Evolutionary conservation across 1,140 invertebrate genomes (phyloP).

Genomic region (roundworm (Caenorhabditis elegans)): DNA sequence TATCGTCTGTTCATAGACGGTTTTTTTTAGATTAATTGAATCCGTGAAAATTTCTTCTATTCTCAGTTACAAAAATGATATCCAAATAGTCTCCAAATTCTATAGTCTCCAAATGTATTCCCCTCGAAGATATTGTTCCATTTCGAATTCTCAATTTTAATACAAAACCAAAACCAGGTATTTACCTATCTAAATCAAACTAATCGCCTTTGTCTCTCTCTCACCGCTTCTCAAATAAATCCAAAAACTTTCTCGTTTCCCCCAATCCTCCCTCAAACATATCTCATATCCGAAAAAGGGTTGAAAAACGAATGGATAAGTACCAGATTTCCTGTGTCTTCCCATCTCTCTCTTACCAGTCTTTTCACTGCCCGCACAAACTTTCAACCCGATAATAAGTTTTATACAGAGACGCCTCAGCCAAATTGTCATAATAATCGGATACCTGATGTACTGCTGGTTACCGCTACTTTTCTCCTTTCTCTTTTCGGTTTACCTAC

Average conservation of each 20-base stretch:
- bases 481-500: neutral
- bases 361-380: neutral
- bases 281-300: neutral
- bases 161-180: neutral
- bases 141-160: too few relatives aligned
- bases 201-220: slow-evolving; percentile 1
- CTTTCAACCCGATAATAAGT: neutral
- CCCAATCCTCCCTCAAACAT: too few relatives aligned
- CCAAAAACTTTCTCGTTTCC: neutral
- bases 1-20: too few relatives aligned
- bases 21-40: too few relatives aligned
- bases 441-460: too few relatives aligned
- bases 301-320: neutral
- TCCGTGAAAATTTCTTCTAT: too few relatives aligned
- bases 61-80: too few relatives aligned
- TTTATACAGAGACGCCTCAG: slow-evolving; percentile 1
- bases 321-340: slow-evolving; percentile 16
- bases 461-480: neutral
- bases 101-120: too few relatives aligned
- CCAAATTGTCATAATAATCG: neutral
- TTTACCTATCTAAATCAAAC: slow-evolving; percentile 10
- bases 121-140: too few relatives aligned
- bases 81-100: too few relatives aligned
- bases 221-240: neutral
- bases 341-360: slow-evolving; percentile 25